Evolutionary conservation across 2,113 vertebrate species (phyloP), one percentile per base, ranked within the genome.

Genomic region (Vimba vimba): DNA sequence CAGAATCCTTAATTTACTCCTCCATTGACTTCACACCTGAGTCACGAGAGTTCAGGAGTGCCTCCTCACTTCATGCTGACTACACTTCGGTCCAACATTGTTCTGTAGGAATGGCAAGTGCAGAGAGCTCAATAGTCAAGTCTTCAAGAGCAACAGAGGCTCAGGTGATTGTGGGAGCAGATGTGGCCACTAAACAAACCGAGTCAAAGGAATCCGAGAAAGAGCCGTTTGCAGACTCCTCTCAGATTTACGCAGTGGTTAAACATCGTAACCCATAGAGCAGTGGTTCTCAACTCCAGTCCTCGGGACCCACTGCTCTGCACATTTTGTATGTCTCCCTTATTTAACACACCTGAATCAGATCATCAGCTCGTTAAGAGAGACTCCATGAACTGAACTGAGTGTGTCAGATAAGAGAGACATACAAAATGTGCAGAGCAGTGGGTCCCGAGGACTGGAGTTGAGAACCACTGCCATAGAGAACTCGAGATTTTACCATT

Each of bases 1-100:
- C 80, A 45, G 64, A 79, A n/a, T 45, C 33, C 4, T 50, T 83
- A 2, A 81, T 83, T 82, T 83, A 78, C 55, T 87, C 86, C 62
- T 47, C 80, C 52, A 15, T 83, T 36, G 33, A n/a, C 7, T 83
- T 3, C 11, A 21, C 11, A 3, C 0, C 55, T 59, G 2, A 64
- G 60, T 64, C n/a, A 52, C 36, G 0, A 23, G 69, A 82, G 25
- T 39, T 82, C 30, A 10, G 4, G 52, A 47, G 36, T 1, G 1
- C 4, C 19, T 71, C 86, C 8, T 87, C 74, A n/a, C 80, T 60
- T 39, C 23, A 81, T 68, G 10, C 59, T n/a, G 47, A 60, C 0
- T 83, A 83, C 1, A 25, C 62, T 30, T n/a, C 7, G 0, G 36
- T 71, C 36, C 50, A 36, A 9, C 33, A 60, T 17, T 10, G n/a